Conservation (phyloP, 2,888 invertebrate genomes). For the Sceliomorpha sp. region DNA sequence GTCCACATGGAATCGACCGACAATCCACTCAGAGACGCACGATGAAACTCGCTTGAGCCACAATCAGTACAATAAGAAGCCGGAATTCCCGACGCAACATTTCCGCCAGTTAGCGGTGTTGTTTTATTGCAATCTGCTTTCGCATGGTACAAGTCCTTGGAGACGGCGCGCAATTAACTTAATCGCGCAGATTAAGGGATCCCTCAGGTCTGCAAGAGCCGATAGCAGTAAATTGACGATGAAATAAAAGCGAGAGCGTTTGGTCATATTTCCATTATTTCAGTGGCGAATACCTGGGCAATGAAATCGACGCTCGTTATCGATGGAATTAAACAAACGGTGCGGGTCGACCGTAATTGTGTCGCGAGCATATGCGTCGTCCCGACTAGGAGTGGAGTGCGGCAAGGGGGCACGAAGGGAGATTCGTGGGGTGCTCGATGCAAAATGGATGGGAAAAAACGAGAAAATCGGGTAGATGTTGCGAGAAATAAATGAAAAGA, state of each 20-base stretch:
- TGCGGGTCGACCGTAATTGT: slow-evolving; percentile 51
- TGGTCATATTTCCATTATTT: slow-evolving; percentile 56
- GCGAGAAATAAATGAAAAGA: slow-evolving; percentile 38
- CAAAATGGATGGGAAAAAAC: slow-evolving; percentile 10
- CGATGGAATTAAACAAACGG: slow-evolving; percentile 57
- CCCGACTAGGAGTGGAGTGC: slow-evolving; percentile 15
- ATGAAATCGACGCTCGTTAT: slow-evolving; percentile 57
- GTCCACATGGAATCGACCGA: not conserved
- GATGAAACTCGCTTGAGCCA: slow-evolving; percentile 12
- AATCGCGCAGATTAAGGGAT: slow-evolving; percentile 52
- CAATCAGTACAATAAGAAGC: slow-evolving; percentile 19
- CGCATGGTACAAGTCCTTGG: slow-evolving; percentile 36
- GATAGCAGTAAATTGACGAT: slow-evolving; percentile 46
- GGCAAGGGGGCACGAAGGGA: slow-evolving; percentile 1
- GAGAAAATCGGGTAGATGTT: slow-evolving; percentile 19
- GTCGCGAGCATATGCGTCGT: slow-evolving; percentile 45
- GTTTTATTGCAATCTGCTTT: slow-evolving; percentile 35
- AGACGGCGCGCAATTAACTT: slow-evolving; percentile 50
- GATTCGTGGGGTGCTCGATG: not conserved
- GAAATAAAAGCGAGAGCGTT: slow-evolving; percentile 50
- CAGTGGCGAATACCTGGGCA: slow-evolving; percentile 28
- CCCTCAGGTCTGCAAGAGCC: slow-evolving; percentile 34
- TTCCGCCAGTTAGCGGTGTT: slow-evolving; percentile 36
- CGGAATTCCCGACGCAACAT: slow-evolving; percentile 24
- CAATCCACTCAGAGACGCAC: not conserved